Evolutionary conservation across 2,113 vertebrate genomes (phyloP).

Genomic region (Dipodomys spectabilis): DNA sequence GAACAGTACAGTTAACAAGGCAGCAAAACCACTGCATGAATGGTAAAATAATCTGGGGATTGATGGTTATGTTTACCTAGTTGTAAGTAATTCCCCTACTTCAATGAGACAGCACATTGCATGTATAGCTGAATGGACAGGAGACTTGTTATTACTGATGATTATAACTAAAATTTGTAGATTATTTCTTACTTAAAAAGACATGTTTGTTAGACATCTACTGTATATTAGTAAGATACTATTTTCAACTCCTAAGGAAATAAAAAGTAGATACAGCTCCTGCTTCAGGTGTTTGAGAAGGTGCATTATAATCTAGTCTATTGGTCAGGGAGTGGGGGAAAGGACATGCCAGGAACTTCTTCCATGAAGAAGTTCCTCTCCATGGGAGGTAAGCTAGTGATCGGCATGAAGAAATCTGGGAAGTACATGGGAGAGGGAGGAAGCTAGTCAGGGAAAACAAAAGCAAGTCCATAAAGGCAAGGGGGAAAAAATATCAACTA

Average conservation of each 20-base stretch:
- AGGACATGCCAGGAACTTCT: background rate
- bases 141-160: background rate
- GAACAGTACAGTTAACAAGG: background rate
- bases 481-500: background rate
- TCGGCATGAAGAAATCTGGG: background rate
- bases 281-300: background rate
- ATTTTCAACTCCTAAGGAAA: background rate
- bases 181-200: background rate
- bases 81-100: slow-evolving; percentile 2
- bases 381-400: background rate
- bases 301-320: background rate
- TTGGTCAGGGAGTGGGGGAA: background rate
- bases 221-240: background rate
- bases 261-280: background rate
- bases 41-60: background rate
- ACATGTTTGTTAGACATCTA: slow-evolving; percentile 6
- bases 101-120: background rate
- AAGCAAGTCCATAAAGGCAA: background rate
- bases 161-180: background rate
- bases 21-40: slow-evolving; percentile 26
- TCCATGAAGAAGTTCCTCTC: background rate
- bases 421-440: background rate
- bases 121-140: background rate
- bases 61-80: background rate
- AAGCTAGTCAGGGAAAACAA: background rate